These are phyloP conservation scores for Pitta sordida DNA, from an alignment of 2,113 vertebrate species.

Conservation along the genomic window DNA sequence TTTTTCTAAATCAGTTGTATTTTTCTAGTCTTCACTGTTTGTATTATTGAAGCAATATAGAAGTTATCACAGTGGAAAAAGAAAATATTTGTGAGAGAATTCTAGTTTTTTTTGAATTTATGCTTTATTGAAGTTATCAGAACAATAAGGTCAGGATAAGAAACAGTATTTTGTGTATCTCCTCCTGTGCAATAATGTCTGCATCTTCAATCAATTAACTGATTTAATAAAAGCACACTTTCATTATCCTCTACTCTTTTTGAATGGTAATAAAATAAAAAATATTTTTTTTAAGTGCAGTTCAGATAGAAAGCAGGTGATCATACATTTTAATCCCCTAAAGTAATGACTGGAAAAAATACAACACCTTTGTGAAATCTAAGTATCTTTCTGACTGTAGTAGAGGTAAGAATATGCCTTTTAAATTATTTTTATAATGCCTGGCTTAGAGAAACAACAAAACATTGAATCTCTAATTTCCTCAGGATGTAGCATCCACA, in stretches of 20 bases:
- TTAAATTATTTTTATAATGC: not conserved
- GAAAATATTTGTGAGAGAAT: not conserved
- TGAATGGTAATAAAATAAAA: not conserved
- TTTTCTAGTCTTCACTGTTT: not conserved
- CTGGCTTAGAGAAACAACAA: not conserved
- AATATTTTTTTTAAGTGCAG: fast-evolving
- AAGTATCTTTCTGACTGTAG: not conserved
- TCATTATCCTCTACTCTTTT: not conserved
- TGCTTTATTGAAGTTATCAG: not conserved
- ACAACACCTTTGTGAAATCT: not conserved
- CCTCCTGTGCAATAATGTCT: not conserved
- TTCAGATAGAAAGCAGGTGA: not conserved
- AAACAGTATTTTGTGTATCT: not conserved
- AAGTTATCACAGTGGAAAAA: not conserved
- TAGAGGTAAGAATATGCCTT: not conserved
- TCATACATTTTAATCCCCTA: not conserved
- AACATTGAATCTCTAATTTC: not conserved
- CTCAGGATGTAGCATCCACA: not conserved
- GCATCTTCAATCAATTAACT: not conserved
- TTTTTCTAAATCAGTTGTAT: not conserved
- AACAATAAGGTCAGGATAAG: not conserved
- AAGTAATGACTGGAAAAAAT: not conserved
- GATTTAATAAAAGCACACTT: not conserved
- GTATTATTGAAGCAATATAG: not conserved
- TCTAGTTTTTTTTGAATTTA: not conserved